Evolutionary conservation across 2,888 invertebrate species (phyloP), one percentile per base, ranked within the genome.

Genomic region (Schrankia costaestrigalis): DNA sequence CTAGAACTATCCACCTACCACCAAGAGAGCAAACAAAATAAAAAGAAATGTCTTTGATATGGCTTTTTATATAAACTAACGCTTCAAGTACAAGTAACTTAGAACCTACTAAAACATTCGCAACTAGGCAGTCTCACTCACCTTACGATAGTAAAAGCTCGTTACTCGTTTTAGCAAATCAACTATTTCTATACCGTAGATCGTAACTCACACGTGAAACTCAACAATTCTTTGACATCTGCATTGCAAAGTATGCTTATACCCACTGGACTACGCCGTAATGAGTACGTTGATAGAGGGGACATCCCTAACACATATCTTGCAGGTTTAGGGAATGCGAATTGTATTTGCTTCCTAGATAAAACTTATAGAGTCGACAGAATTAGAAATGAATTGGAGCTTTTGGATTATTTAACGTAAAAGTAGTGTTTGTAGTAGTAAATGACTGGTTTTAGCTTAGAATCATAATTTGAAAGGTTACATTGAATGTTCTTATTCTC

Each of bases 241-340:
- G 31, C 37, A 37, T 31, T 40, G 28, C 34, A 39, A 26, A 32
- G 24, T 17, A 8, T 11, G 6, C 19, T 28, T 11, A 11, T 14
- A 6, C 10, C 26, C 14, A 9, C 19, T n/a, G 13, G 5, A 12
- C 8, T 11, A 11, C 18, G 4, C 30, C 15, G 8, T 4, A 17
- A 31, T 1, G 14, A 9, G 11, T 12, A 23, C 24, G 24, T 25
- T 18, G n/a, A n/a, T n/a, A n/a, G n/a, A n/a, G n/a, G 10, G 22
- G 21, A n/a, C 23, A 19, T 38, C 17, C 13, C 7, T 9, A 14
- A 19, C 23, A 38, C 43, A 43, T 53, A 46, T 35, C 38, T 35
- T 39, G 41, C 48, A 56, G 28, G 38, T 38, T 15, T 25, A 13
- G 32, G 47, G 35, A 54, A 54, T 51, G 35, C 21, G 13, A 35